Conservation (phyloP, 2,113 vertebrate species). For the Thomomys bottae region DNA sequence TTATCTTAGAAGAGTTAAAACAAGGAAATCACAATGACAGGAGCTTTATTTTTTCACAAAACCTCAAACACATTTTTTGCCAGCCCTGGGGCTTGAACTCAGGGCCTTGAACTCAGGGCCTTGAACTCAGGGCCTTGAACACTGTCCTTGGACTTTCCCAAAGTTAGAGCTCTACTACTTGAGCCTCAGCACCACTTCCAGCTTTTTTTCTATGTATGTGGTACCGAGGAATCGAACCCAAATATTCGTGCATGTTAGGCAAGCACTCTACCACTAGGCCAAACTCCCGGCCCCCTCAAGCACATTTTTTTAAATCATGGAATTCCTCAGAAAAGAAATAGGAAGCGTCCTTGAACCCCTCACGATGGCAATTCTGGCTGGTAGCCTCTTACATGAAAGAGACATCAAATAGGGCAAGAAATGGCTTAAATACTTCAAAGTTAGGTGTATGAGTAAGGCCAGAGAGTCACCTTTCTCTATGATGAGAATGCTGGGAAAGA, state of each 20-base stretch:
- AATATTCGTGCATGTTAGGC: too few species aligned
- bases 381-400: not conserved
- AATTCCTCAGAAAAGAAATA: not conserved
- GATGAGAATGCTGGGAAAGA: not conserved
- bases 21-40: slow-evolving; percentile 39
- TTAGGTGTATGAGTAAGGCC: not conserved
- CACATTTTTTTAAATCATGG: not conserved
- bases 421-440: not conserved
- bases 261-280: too few species aligned
- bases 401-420: not conserved
- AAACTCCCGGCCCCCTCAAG: too few species aligned
- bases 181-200: too few species aligned
- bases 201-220: too few species aligned
- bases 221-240: too few species aligned
- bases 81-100: too few species aligned
- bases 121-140: too few species aligned
- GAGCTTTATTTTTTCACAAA: not conserved
- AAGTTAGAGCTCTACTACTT: too few species aligned
- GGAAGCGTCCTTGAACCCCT: not conserved
- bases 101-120: too few species aligned
- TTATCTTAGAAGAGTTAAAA: slow-evolving; percentile 44
- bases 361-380: not conserved
- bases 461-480: accelerated
- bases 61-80: not conserved
- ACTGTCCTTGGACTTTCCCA: too few species aligned